Conservation (phyloP, 2,888 invertebrate genomes). For the Drosophila monieri region DNA sequence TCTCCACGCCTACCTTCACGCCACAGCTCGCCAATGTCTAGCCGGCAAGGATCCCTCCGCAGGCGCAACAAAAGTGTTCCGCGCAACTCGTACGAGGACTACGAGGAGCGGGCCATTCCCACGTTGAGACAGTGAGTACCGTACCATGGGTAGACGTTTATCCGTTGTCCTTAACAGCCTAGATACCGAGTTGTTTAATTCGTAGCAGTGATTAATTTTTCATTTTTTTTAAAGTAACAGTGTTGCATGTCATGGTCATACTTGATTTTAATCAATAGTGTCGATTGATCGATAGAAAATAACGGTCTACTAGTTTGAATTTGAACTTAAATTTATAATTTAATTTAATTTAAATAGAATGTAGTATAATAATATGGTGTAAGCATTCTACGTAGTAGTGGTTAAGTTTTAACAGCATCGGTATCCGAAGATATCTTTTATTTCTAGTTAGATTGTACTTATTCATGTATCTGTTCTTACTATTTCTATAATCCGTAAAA, state of each 20-base stretch:
- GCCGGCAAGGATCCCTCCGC: slow-evolving; percentile 86
- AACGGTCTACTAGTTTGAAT: slow-evolving; percentile 10
- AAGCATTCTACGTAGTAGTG: no score
- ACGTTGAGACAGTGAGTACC: slow-evolving; percentile 91
- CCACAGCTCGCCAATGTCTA: slow-evolving; percentile 85
- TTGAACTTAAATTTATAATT: not conserved
- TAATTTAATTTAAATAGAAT: not conserved
- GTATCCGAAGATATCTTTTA: slow-evolving; percentile 8
- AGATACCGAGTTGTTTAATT: slow-evolving; percentile 11
- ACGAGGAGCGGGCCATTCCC: slow-evolving; percentile 93
- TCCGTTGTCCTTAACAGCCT: not conserved
- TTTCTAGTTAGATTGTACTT: slow-evolving; percentile 50
- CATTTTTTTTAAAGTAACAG: slow-evolving; percentile 2
- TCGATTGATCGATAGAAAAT: slow-evolving; percentile 24
- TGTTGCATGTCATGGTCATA: slow-evolving; percentile 29
- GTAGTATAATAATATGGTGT: no score
- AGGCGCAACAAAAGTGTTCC: slow-evolving; percentile 88
- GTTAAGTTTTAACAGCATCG: not conserved
- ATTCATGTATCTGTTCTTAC: slow-evolving; percentile 44
- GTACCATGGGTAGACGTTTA: slow-evolving; percentile 12
- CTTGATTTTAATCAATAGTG: slow-evolving; percentile 5
- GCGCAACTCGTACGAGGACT: slow-evolving; percentile 91
- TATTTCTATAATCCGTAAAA: slow-evolving; percentile 46
- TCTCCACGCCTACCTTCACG: slow-evolving; percentile 83
- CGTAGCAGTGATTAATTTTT: not conserved